Evolutionary conservation across 2,797 vertebrate species (phyloP), one percentile per base, ranked within the genome.

Genomic region (Lates japonicus): DNA sequence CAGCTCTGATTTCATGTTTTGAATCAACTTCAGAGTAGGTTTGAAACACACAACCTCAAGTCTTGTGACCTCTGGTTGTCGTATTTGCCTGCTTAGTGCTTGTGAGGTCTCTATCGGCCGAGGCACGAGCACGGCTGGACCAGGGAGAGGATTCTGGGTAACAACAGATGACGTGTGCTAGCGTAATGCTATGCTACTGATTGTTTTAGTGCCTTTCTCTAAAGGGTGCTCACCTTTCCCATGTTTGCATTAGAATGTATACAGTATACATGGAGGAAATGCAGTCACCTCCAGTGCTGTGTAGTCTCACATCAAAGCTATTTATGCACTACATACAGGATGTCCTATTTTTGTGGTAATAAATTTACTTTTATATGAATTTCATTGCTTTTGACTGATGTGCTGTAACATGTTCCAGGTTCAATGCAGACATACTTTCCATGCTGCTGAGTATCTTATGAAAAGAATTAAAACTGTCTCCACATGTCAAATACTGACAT

Each of bases 311-410:
- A 79, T 90, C 88, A 83, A 86, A 93, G 83, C 76, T 90, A 81
- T 95, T 92, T 91, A 94, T 94, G 93, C 94, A 94, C 94, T 94
- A 94, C 94, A 92, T 77, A 88, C 79, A 87, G 88, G 86, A 90
- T 87, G 90, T 91, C 93, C 80, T 94, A 93, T 92, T 94, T 93
- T 94, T 94, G 91, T 91, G 90, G 82, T 84, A 95, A 94, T 94
- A 94, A 95, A 95, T 92, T 84, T 93, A 93, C 90, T 93, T 96
- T 95, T 95, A 25, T 92, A 94, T 83, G 57, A 90, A 87, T 71
- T 52, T 14, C 25, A 68, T 37, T 84, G 81, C 46, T 76, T 74
- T 72, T 67, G 74, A 60, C 29, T 90, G 72, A 60, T 63, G n/a
- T 85, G 70, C 64, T 67, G 62, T 57, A 44, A 58, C 37, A 54